Evolutionary conservation across 2,113 vertebrate genomes (phyloP), one percentile per base, ranked within the genome.

Genomic region (Catharus minimus): DNA sequence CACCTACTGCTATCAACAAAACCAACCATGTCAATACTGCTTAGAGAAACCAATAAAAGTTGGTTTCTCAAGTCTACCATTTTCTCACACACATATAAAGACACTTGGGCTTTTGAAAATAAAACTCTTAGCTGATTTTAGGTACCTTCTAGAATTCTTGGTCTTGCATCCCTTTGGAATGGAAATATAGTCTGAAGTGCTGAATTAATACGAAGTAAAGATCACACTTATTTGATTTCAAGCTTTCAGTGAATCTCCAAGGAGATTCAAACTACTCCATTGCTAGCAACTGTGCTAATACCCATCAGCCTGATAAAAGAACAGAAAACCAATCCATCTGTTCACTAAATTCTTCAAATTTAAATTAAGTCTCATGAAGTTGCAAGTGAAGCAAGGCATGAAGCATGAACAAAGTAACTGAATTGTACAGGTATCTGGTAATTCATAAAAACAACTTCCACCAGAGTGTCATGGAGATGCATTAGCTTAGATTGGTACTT

Each of bases 391-490:
- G 9, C 11, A 82, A 66, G 26, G 32, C 38, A 88, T 3, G 26
- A 86, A 36, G 13, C 44, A 78, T 18, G 23, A 68, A n/a, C 32
- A 50, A 58, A 87, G 23, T n/a, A 38, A 52, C 7, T 15, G 27
- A 86, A 22, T 13, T 44, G 8, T 15, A 52, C 14, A 58, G 22
- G 3, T 58, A 75, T 16, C 28, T 33, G 11, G 13, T 12, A 92
- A 76, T 38, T 52, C 50, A 75, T 13, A 61, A 36, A 49, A 55
- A 43, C 4, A 61, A 24, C 23, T 64, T 61, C 56, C 46, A 86
- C 7, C 32, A 66, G 23, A 61, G 0, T 19, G 17, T 14, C 65
- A 18, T 2, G 3, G 20, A 2, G 1, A 61, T 30, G n/a, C 7
- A 30, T 64, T 21, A 66, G 16, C 32, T 55, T 27, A 41, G 23